These are phyloP conservation scores for Exaiptasia diaphana DNA, from an alignment of 64 coral and sea anemone species.

Conservation along the genomic window DNA sequence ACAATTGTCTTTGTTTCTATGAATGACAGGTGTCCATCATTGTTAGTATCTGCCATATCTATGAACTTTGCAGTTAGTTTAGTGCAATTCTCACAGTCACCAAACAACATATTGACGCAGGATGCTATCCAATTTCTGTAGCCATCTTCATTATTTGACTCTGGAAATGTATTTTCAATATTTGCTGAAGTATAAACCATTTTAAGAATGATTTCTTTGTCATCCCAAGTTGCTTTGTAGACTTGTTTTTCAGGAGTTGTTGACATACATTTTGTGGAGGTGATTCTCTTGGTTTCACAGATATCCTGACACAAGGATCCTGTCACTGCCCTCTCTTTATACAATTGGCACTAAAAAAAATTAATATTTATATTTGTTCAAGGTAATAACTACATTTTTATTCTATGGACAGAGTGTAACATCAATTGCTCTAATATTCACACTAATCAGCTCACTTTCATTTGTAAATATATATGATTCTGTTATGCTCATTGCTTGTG, in stretches of 20 bases:
- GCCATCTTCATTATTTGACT: neutral
- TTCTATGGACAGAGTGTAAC: neutral
- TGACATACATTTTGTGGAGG: slow-evolving; percentile 32
- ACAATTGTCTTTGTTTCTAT: slow-evolving; percentile 48
- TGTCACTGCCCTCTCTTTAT: slow-evolving; percentile 45
- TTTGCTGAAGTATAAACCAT: neutral
- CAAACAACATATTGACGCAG: slow-evolving; percentile 51
- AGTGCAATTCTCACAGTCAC: slow-evolving; percentile 51
- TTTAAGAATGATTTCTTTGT: slow-evolving; percentile 57
- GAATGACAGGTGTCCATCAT: slow-evolving; percentile 29
- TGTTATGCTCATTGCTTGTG: neutral
- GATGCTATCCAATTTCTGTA: neutral
- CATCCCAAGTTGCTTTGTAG: slow-evolving; percentile 52
- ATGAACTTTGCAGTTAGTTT: neutral
- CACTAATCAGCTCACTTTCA: neutral
- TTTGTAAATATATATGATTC: neutral
- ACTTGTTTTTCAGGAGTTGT: slow-evolving; percentile 47
- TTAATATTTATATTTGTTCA: no score
- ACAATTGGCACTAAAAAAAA: slow-evolving; percentile 61
- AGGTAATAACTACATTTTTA: neutral
- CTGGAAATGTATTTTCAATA: neutral
- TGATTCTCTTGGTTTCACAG: slow-evolving; percentile 25
- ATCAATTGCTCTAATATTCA: neutral
- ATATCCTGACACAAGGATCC: slow-evolving; percentile 59
- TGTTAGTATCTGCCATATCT: slow-evolving; percentile 33